Conservation (phyloP, 2,888 invertebrate genomes). For the Chrysomela aeneicollis region DNA sequence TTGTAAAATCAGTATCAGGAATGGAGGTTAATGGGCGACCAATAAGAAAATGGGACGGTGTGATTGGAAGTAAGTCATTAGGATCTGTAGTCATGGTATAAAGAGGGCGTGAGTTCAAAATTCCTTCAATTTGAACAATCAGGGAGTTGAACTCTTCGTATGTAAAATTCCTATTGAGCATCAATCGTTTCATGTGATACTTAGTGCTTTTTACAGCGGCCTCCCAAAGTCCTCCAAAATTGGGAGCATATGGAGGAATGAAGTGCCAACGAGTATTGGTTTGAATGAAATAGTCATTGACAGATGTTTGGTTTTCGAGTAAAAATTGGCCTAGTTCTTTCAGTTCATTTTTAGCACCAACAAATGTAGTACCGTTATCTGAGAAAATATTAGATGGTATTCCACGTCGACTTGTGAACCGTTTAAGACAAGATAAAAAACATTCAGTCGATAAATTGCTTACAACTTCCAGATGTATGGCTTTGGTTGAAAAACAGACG, state of each 20-base stretch:
- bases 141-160: too few species aligned
- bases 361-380: too few species aligned
- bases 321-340: not conserved
- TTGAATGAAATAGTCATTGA: not conserved
- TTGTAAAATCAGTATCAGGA: conserved; percentile 30
- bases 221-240: conserved; percentile 51
- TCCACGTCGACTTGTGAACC: conserved; percentile 29
- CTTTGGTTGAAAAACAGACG: conserved; percentile 24
- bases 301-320: not conserved
- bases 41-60: conserved; percentile 47
- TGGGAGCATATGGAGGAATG: conserved; percentile 45
- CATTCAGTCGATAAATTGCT: too few species aligned
- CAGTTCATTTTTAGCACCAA: conserved; percentile 24
- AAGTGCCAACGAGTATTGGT: conserved; percentile 45
- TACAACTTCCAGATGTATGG: conserved; percentile 23
- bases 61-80: conserved; percentile 39
- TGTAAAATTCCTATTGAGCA: conserved; percentile 38
- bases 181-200: conserved; percentile 42
- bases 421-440: conserved; percentile 20
- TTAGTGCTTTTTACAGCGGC: conserved; percentile 47
- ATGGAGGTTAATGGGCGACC: conserved; percentile 37
- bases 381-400: conserved; percentile 14
- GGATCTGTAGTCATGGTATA: conserved; percentile 41
- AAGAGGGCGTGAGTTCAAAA: conserved; percentile 47
- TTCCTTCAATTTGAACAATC: too few species aligned